phyloP scores from a whole-genome alignment of 2,888 invertebrate species.

The Mythimna albipuncta region DNA sequence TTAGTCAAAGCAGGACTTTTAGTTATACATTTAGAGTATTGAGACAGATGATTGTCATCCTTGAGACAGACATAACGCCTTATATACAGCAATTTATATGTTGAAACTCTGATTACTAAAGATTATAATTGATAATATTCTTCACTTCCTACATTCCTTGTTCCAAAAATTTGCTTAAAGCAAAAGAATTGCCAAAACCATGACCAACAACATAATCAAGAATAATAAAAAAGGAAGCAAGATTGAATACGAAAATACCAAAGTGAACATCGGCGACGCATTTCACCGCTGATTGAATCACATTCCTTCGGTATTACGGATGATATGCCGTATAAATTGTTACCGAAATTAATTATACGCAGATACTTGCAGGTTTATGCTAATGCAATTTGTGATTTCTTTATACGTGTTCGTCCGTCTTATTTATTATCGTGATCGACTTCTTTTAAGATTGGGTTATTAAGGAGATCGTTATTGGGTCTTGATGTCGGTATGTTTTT shows the following conservation, averaged over 20 bases:
- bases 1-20: too few relatives aligned
- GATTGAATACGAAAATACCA: conserved; percentile 28
- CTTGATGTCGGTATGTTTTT: conserved; percentile 14
- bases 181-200: not conserved
- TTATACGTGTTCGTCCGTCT: conserved; percentile 33
- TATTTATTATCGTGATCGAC: conserved; percentile 38
- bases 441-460: conserved; percentile 31
- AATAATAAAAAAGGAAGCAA: conserved; percentile 20
- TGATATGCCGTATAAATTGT: conserved; percentile 55
- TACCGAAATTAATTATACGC: conserved; percentile 51
- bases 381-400: conserved; percentile 60
- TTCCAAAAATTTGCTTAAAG: not conserved
- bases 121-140: not conserved
- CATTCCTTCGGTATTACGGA: conserved; percentile 35
- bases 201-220: not conserved
- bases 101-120: too few relatives aligned
- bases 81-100: not conserved
- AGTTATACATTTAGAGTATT: not conserved
- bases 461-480: conserved; percentile 17
- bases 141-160: not conserved
- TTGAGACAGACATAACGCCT: not conserved
- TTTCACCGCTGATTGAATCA: conserved; percentile 51
- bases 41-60: not conserved
- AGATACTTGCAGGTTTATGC: conserved; percentile 47
- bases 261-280: conserved; percentile 10